Evolutionary conservation across 2,888 invertebrate genomes (phyloP), one percentile per base, ranked within the genome.

Genomic region (Barypeithes pellucidus): DNA sequence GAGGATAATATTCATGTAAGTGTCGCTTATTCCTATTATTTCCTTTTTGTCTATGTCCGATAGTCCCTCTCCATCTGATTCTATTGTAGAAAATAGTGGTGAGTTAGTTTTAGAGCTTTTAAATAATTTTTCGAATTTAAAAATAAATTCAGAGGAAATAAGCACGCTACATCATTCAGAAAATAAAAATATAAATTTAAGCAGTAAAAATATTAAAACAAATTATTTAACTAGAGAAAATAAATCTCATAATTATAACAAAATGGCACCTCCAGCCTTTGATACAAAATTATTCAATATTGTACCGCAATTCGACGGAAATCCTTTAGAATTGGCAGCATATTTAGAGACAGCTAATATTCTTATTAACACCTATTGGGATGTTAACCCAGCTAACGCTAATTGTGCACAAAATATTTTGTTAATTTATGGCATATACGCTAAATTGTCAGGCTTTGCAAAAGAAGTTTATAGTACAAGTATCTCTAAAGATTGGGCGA

Each of bases 61-160:
- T 7, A 12, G 4, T 14, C n/a, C 39, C 39, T 39, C 39, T n/a
- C 39, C n/a, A 39, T n/a, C 39, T 8, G 12, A 20, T 20, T 47
- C 47, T 47, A 47, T 18, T 8, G 47, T 12, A 47, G 20, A 47
- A 47, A 47, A 47, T 12, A 39, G 39, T 45, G 45, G 45, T 14
- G 45, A 45, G 45, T n/a, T 45, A 45, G 45, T 45, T n/a, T 45
- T 45, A 45, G 45, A 45, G 3, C 45, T 45, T 45, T 45, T n/a
- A 14, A 45, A 18, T 45, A 18, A 7, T 16, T n/a, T 45, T 45
- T 16, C 3, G 16, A 45, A 45, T 14, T 45, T 45, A 18, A 45
- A 14, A 16, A n/a, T 18, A 16, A 16, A 45, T 45, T 4, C 4
- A 16, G 16, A 45, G 16, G 16, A 16, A 45, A 45, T 45, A 45